Percentiles rank a stretch among this genome's conserved stretches.
Conservation (phyloP, 2,888 invertebrate species). For the Agrochola circellaris region DNA sequence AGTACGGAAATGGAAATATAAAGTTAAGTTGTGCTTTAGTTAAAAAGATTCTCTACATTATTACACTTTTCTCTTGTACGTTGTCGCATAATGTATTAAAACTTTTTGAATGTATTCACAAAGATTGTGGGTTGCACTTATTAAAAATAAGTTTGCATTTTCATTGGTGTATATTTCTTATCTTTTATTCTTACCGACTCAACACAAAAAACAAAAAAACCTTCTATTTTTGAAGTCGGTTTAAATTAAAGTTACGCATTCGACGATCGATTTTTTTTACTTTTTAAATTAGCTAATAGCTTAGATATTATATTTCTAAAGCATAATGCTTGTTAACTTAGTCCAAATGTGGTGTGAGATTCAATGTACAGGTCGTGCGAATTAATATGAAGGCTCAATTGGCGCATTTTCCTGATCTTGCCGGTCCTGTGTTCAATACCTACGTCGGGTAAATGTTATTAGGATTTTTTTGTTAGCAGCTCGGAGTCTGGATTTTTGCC, state of each 20-base stretch:
- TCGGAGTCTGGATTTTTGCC: not conserved
- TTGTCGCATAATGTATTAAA: slow-evolving; percentile 3
- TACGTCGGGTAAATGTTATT: not conserved
- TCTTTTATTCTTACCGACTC: no score
- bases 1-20: not conserved
- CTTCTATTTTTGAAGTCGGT: no score
- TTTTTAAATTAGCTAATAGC: no score
- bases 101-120: not conserved
- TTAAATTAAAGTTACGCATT: no score
- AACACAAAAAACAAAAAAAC: no score
- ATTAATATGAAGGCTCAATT: not conserved
- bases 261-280: no score
- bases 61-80: not conserved
- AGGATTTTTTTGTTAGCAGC: not conserved
- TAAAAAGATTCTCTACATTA: not conserved
- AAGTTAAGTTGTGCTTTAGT: not conserved
- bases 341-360: not conserved
- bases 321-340: not conserved
- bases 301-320: no score
- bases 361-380: not conserved
- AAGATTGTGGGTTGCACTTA: not conserved
- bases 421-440: not conserved
- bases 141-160: not conserved
- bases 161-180: no score
- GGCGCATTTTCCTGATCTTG: not conserved